These are phyloP conservation scores for Takifugu ocellatus DNA, from an alignment of 2,797 vertebrate species.

Conservation along the genomic window DNA sequence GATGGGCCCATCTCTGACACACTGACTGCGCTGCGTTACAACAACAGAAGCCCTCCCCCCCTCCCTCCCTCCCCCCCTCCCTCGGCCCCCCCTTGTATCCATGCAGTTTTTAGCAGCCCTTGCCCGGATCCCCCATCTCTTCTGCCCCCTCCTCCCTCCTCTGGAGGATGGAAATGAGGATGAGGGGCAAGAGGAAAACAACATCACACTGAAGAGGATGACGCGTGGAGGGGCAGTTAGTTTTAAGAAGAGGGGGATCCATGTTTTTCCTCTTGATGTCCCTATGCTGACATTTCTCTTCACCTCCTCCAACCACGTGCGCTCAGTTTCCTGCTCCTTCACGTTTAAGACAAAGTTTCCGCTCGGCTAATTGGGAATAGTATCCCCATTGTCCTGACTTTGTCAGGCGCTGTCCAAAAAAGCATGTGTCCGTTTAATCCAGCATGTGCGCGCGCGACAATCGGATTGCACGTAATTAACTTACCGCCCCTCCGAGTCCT, in stretches of 20 bases:
- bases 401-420: constrained; percentile 4
- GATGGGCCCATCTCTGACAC: constrained; percentile 68
- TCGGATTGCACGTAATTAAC: constrained; percentile 57
- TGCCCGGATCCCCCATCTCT: constrained; percentile 35
- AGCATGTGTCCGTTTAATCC: constrained; percentile 41
- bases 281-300: too few species aligned
- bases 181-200: constrained; percentile 57
- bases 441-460: constrained; percentile 49
- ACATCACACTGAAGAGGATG: constrained; percentile 41
- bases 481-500: constrained; percentile 42
- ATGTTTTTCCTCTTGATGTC: constrained; percentile 11
- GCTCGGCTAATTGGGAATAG: too few species aligned
- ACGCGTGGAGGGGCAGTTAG: constrained; percentile 48
- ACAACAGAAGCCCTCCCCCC: constrained; percentile 50
- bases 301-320: not conserved
- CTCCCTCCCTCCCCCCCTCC: constrained; percentile 21
- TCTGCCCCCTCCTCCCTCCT: constrained; percentile 29
- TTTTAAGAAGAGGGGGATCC: constrained; percentile 28
- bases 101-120: constrained; percentile 80
- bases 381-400: too few species aligned
- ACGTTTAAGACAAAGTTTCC: not conserved
- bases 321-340: not conserved
- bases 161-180: constrained; percentile 57
- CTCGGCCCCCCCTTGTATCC: constrained; percentile 76
- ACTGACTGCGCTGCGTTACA: constrained; percentile 60